Evolutionary conservation across 2,113 vertebrate genomes (phyloP).

Genomic region (Scortum barcoo): DNA sequence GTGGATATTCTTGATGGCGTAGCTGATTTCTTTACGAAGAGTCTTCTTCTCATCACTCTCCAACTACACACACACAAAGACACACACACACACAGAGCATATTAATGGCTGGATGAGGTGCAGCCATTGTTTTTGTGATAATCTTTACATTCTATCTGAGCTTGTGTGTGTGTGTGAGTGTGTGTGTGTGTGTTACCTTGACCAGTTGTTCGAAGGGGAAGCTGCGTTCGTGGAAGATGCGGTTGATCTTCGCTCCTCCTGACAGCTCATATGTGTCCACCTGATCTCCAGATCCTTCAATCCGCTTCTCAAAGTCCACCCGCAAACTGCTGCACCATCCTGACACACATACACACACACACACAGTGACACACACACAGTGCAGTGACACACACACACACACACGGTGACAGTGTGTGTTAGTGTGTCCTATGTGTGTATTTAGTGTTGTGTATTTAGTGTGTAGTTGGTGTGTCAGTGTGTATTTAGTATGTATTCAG

Average conservation of each 20-base stretch:
- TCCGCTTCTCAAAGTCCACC: constrained; percentile 98
- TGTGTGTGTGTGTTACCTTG: constrained; percentile 85
- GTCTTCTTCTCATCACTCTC: constrained; percentile 91
- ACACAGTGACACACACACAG: too few relatives aligned
- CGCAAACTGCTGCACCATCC: constrained; percentile 98
- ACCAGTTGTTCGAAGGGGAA: constrained; percentile 96
- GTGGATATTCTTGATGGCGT: constrained; percentile 97
- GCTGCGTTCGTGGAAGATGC: constrained; percentile 96
- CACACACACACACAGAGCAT: constrained; percentile 3
- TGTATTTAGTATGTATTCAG: too few relatives aligned
- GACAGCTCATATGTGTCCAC: constrained; percentile 97
- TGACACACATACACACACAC: constrained; percentile 71
- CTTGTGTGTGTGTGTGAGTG: neutral
- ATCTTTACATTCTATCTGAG: too few relatives aligned
- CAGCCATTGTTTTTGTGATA: too few relatives aligned
- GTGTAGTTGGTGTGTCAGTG: too few relatives aligned
- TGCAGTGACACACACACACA: constrained; percentile 42
- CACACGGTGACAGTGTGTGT: too few relatives aligned
- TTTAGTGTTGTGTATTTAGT: too few relatives aligned
- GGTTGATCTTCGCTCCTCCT: constrained; percentile 94
- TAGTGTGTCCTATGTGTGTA: too few relatives aligned
- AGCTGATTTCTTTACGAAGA: constrained; percentile 93
- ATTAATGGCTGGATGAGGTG: too few relatives aligned
- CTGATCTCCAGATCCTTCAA: constrained; percentile 96
- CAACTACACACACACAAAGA: constrained; percentile 60